Evolutionary conservation across 2,888 invertebrate species (phyloP), one percentile per base, ranked within the genome.

Genomic region (Willowsia nigromaculata): DNA sequence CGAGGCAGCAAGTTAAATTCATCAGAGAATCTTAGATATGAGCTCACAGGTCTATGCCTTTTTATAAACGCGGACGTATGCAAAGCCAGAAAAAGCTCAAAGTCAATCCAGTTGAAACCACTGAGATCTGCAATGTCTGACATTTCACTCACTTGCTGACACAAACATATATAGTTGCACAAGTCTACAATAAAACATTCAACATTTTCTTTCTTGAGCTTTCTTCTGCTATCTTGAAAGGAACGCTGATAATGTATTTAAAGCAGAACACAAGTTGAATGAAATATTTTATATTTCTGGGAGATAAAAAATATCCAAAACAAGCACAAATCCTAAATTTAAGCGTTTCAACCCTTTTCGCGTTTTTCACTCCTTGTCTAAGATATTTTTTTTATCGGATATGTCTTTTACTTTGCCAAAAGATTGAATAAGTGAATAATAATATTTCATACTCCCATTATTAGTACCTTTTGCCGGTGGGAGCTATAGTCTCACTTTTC

Each of bases 271-370:
- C 25, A 53, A n/a, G 74, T 59, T 59, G 40, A 30, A 65, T 80
- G 33, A 40, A 85, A 27, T 33, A 74, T 43, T 43, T 43, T 40
- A 37, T n/a, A 65, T 65, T 9, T 18, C n/a, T 43, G 25, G 43
- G 25, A 71, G 11, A 71, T 4, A 43, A 15, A 68, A 33, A 68
- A 22, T 7, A 5, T 13, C 25, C 40, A 62, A 62, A 62, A 71
- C 71, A 71, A 71, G 43, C 5, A 71, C 1, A 71, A 53, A 40
- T 47, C 15, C 76, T 25, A 33, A 80, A 59, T 87, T 76, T 59
- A 47, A 87, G 87, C 25, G 71, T 87, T 87, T 87, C 87, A 56
- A 47, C 81, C 87, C 71, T 81, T 86, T 86, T 86, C 53, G 56
- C 68, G 81, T 71, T 74, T 65, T 86, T 40, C 62, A 62, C 50